Evolutionary conservation across 2,797 vertebrate species (phyloP).

Genomic region (Chelmon rostratus): DNA sequence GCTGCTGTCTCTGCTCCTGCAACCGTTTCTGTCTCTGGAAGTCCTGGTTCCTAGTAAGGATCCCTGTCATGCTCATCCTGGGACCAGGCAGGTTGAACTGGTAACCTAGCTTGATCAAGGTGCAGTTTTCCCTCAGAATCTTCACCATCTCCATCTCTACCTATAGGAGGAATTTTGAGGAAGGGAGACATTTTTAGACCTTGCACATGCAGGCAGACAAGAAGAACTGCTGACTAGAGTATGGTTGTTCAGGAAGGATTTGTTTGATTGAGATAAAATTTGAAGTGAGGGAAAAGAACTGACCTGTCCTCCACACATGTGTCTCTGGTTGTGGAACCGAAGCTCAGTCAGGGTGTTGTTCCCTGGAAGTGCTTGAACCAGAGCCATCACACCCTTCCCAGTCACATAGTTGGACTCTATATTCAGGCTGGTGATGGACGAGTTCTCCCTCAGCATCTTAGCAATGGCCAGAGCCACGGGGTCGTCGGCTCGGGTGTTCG

Average conservation of each 20-base stretch:
- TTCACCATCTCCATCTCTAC: slow-evolving; percentile 99
- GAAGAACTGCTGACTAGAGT: no score
- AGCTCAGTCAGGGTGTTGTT: slow-evolving; percentile 92
- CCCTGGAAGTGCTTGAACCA: slow-evolving; percentile 91
- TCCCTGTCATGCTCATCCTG: slow-evolving; percentile 97
- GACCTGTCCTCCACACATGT: slow-evolving; percentile 85
- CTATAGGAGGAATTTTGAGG: slow-evolving; percentile 58
- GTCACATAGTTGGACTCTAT: slow-evolving; percentile 98
- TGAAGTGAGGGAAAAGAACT: background rate
- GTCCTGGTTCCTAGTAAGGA: slow-evolving; percentile 97
- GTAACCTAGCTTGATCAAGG: slow-evolving; percentile 94
- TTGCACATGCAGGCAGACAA: background rate
- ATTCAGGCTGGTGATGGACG: slow-evolving; percentile 90
- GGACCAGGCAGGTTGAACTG: slow-evolving; percentile 97
- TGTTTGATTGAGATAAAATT: background rate
- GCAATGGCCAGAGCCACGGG: slow-evolving; percentile 90
- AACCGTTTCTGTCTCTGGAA: slow-evolving; percentile 94
- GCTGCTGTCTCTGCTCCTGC: slow-evolving; percentile 92
- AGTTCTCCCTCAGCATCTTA: slow-evolving; percentile 92
- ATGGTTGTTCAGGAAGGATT: background rate
- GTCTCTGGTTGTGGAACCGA: slow-evolving; percentile 97
- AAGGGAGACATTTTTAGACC: background rate
- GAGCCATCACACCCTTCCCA: slow-evolving; percentile 93
- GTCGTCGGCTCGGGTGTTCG: slow-evolving; percentile 95
- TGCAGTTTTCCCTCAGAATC: slow-evolving; percentile 93